phyloP scores from a whole-genome alignment of 2,888 invertebrate genomes.

The Drosophila aldrichi region DNA sequence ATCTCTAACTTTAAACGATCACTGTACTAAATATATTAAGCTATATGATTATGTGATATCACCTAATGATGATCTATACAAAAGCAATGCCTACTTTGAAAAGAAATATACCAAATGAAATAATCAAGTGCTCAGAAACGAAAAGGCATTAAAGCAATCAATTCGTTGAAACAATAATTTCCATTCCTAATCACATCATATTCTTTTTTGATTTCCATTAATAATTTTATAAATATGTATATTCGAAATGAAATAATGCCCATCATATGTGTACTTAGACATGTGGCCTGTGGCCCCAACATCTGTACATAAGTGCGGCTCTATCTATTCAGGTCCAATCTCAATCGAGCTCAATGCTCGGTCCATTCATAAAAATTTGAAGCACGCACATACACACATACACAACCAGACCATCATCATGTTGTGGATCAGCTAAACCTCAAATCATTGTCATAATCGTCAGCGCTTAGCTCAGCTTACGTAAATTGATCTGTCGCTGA shows the following conservation, averaged over 20 bases:
- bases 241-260: conserved; percentile 10
- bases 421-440: conserved; percentile 37
- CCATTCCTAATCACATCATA: conserved; percentile 1
- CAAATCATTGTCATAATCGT: conserved; percentile 57
- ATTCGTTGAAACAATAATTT: conserved; percentile 11
- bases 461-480: conserved; percentile 36
- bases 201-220: conserved; percentile 16
- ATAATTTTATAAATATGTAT: conserved; percentile 30
- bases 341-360: background rate
- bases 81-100: too few species aligned
- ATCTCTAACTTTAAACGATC: background rate
- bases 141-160: background rate
- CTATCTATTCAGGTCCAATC: background rate
- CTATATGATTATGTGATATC: background rate
- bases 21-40: background rate
- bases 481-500: conserved; percentile 67
- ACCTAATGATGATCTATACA: conserved; percentile 1
- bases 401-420: background rate
- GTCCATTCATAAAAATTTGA: conserved; percentile 48
- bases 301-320: background rate
- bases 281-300: conserved; percentile 35
- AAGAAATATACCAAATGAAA: too few species aligned
- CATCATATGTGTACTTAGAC: conserved; percentile 18
- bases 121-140: too few species aligned
- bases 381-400: conserved; percentile 12